phyloP scores from a whole-genome alignment of 2,797 vertebrate species.

The Alectoris magna region DNA sequence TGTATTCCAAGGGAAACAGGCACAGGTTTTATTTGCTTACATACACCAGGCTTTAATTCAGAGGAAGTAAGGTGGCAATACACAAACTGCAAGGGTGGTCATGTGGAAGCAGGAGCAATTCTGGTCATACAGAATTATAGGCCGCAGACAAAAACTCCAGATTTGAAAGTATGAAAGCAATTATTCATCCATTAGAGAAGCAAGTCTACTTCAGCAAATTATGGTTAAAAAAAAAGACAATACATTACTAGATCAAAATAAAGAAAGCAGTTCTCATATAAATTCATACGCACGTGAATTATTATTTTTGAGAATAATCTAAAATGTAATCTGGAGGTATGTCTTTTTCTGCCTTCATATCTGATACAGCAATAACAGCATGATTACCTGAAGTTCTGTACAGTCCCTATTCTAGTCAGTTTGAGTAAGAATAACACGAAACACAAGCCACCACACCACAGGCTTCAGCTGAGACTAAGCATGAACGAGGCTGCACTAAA shows the following conservation, averaged over 20 bases:
- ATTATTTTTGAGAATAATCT: not conserved
- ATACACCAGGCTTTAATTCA: not conserved
- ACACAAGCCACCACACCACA: fast-evolving
- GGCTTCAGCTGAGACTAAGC: not conserved
- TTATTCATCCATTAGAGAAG: not conserved
- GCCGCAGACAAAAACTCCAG: not conserved
- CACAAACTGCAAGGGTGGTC: not conserved
- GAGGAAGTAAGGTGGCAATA: not conserved
- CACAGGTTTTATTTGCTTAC: not conserved
- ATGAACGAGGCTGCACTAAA: not conserved
- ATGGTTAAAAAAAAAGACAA: not conserved
- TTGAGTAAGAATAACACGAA: not conserved
- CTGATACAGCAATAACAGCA: not conserved
- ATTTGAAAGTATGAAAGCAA: not conserved
- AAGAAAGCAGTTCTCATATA: not conserved
- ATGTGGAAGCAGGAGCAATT: not conserved
- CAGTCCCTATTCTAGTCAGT: not conserved
- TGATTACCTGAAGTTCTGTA: not conserved
- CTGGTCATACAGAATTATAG: not conserved
- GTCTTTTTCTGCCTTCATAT: not conserved
- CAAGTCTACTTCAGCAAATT: not conserved
- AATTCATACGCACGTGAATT: not conserved
- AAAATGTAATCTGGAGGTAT: not conserved
- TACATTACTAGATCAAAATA: not conserved
- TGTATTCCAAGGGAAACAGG: not conserved